Evolutionary conservation across 2,888 invertebrate species (phyloP).

Genomic region (Dexiosoma caninum): DNA sequence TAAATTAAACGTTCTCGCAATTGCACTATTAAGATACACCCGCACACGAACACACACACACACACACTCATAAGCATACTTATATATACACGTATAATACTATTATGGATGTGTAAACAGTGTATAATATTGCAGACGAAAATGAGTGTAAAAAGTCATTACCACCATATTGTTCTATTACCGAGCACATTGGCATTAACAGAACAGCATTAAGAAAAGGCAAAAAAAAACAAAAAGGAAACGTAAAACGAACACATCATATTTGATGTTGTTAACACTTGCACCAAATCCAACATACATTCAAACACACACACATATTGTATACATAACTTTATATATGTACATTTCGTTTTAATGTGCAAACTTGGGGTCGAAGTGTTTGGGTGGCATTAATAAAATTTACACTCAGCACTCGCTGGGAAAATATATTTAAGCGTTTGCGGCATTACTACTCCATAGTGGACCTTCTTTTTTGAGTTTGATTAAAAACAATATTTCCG

Average conservation of each 20-base stretch:
- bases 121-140: slow-evolving; percentile 54
- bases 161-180: slow-evolving; percentile 65
- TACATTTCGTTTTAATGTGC: background rate
- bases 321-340: background rate
- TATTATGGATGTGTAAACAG: slow-evolving; percentile 39
- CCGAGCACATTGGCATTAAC: slow-evolving; percentile 22
- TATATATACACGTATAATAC: background rate
- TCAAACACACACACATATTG: background rate
- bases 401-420: slow-evolving; percentile 14
- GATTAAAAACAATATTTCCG: no score
- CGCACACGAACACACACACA: background rate
- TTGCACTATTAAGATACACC: slow-evolving; percentile 35
- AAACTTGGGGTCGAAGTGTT: background rate
- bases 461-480: no score
- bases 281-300: slow-evolving; percentile 37
- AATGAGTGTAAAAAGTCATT: slow-evolving; percentile 65
- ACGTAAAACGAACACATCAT: slow-evolving; percentile 53
- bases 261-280: slow-evolving; percentile 63
- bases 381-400: background rate
- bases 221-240: background rate
- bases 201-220: background rate
- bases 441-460: no score
- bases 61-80: background rate
- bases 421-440: no score
- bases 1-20: slow-evolving; percentile 27